Conservation (phyloP, 2,888 invertebrate species). For the Synergus laeviventris region DNA sequence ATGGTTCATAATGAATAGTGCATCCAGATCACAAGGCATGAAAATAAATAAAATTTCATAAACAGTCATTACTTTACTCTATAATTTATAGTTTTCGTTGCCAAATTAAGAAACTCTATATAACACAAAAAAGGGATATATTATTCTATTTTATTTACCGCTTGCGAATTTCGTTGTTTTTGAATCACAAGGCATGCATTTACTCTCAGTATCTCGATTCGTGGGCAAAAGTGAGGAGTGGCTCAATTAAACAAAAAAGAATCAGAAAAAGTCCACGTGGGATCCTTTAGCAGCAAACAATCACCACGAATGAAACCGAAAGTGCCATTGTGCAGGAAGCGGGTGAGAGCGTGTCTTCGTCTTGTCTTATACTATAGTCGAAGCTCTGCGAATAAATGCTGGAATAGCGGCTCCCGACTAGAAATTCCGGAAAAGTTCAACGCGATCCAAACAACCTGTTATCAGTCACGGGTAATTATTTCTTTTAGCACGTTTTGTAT, state of each 20-base stretch:
- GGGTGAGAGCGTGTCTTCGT: neutral
- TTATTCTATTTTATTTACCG: neutral
- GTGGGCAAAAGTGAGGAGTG: slow-evolving; percentile 29
- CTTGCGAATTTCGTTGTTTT: neutral
- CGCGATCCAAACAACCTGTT: neutral
- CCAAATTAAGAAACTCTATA: neutral
- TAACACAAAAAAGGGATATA: neutral
- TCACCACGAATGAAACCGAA: slow-evolving; percentile 30
- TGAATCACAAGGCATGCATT: neutral
- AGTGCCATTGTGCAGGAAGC: slow-evolving; percentile 21
- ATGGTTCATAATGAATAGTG: neutral
- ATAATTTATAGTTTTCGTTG: neutral
- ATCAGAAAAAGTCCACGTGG: slow-evolving; percentile 26
- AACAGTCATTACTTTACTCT: neutral
- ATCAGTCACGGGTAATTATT: slow-evolving; percentile 6
- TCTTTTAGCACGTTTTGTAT: slow-evolving; percentile 3
- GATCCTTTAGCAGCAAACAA: slow-evolving; percentile 23
- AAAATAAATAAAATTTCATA: neutral
- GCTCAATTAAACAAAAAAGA: slow-evolving; percentile 29
- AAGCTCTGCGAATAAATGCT: neutral
- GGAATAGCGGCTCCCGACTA: neutral
- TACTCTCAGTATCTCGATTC: neutral
- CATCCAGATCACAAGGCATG: neutral
- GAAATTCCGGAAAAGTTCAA: slow-evolving; percentile 5
- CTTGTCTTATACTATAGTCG: neutral